Evolutionary conservation across 2,888 invertebrate genomes (phyloP).

Genomic region (Rhimphoctona megacephalus): DNA sequence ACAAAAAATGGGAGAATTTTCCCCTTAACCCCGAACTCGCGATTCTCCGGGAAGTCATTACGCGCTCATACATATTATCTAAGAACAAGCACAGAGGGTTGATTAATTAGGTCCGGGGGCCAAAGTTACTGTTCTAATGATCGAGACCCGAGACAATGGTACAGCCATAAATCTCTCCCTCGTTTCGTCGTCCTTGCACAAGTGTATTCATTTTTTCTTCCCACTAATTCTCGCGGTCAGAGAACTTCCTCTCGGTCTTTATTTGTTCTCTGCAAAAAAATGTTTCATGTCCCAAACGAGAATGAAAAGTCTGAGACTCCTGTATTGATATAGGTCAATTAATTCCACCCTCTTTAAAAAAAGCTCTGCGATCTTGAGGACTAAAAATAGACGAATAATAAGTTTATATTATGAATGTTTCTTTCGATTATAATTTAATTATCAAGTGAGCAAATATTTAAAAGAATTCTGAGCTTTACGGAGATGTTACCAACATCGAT

Average conservation of each 20-base stretch:
- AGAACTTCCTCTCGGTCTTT: conserved; percentile 4
- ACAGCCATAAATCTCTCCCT: conserved; percentile 65
- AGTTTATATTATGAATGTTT: background rate
- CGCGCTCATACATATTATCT: conserved; percentile 31
- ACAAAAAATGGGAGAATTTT: background rate
- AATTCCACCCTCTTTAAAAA: background rate
- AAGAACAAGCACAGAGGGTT: conserved; percentile 37
- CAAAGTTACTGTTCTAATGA: conserved; percentile 58
- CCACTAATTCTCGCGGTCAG: conserved; percentile 42
- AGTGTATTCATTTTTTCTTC: conserved; percentile 14
- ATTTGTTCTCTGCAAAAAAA: conserved; percentile 1
- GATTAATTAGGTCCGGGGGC: conserved; percentile 69
- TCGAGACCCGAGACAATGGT: conserved; percentile 66
- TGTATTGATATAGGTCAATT: background rate
- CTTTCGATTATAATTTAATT: background rate
- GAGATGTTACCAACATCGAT: too few relatives aligned
- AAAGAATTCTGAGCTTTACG: background rate
- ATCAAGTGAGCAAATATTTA: background rate
- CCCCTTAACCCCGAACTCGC: conserved; percentile 14
- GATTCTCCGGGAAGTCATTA: conserved; percentile 53
- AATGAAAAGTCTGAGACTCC: background rate
- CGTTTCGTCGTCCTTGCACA: conserved; percentile 10
- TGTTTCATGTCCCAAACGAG: background rate
- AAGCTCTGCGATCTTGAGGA: background rate
- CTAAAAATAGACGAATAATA: background rate